Base-by-base conservation (phyloP, 2,113 vertebrate species). In the Sinocyclocheilus maitianheensis region DNA sequence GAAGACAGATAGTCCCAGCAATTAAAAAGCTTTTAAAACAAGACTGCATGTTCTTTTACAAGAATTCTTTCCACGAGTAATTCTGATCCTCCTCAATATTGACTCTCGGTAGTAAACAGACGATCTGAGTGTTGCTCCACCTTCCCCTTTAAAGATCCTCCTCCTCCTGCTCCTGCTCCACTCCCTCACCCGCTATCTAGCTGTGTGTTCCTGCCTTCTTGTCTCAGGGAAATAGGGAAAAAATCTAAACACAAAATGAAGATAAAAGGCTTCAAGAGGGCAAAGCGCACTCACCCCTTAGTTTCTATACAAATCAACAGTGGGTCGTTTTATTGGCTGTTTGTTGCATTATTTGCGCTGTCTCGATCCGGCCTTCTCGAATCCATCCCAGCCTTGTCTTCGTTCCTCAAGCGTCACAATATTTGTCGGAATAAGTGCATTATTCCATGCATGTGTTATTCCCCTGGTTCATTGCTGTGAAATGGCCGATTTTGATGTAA, bases 101-200 rank as follows among this genome's bases (percentile, higher is more conserved):
- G 16, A 7, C 1, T 34, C 51, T 55, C 24, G 51, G 2, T 14
- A 77, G 53, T 58, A 55, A 84, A 84, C 53, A 51, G 34, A 34
- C 13, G 13, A 34, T 67, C 26, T 34, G 30, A 37, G 30, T 9
- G 16, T 48, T 60, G 48, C 77, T 74, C 60, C 85, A 84, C 86
- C 84, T 86, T 90, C 81, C 84, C 93, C 93, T 94, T 95, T 94
- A 94, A 95, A 93, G 88, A n/a, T 26, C 83, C 55, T 51, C 77
- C 60, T 24, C 81, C 10, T 40, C 46, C 78, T 26, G 1, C 26
- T 26, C 26, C 26, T 26, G 26, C 26, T 26, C 72, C 83, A 85
- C 85, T 84, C 85, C 86, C 88, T 89, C 71, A 71, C 79, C 82
- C 86, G 67, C 89, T 26, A 22, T 93, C 91, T 69, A 81, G 88